phyloP scores from a whole-genome alignment of 2,888 invertebrate genomes.

The Blastobasis lacticolella region DNA sequence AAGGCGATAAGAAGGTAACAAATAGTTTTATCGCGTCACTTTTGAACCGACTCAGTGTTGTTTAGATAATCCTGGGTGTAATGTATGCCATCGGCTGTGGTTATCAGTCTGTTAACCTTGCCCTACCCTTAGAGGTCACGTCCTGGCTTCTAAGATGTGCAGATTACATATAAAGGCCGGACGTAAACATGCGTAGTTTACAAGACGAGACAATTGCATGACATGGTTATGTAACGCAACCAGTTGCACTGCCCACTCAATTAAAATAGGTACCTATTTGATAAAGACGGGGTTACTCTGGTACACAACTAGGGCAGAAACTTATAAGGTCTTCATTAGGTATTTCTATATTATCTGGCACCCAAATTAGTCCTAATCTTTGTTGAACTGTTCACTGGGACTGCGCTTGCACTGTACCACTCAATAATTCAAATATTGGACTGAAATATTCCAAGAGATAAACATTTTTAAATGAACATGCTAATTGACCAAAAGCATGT shows the following conservation, averaged over 20 bases:
- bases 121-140: constrained; percentile 42
- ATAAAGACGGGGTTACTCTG: not conserved
- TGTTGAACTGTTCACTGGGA: too few species aligned
- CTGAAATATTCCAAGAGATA: too few species aligned
- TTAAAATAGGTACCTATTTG: not conserved
- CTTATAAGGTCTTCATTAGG: too few species aligned
- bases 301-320: too few species aligned
- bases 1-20: constrained; percentile 59
- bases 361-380: too few species aligned
- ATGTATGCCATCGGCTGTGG: constrained; percentile 29
- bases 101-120: constrained; percentile 40
- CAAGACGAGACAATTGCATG: not conserved
- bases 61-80: constrained; percentile 22
- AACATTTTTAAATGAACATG: too few species aligned
- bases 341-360: too few species aligned
- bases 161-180: constrained; percentile 14
- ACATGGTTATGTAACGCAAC: not conserved
- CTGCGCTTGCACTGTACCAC: too few species aligned
- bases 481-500: too few species aligned
- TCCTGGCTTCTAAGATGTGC: constrained; percentile 12
- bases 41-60: constrained; percentile 20
- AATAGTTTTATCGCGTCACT: constrained; percentile 31
- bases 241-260: not conserved
- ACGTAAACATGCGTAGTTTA: not conserved
- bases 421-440: too few species aligned